Evolutionary conservation across 2,888 invertebrate species (phyloP), one percentile per base, ranked within the genome.

Genomic region (Volucella zonaria): DNA sequence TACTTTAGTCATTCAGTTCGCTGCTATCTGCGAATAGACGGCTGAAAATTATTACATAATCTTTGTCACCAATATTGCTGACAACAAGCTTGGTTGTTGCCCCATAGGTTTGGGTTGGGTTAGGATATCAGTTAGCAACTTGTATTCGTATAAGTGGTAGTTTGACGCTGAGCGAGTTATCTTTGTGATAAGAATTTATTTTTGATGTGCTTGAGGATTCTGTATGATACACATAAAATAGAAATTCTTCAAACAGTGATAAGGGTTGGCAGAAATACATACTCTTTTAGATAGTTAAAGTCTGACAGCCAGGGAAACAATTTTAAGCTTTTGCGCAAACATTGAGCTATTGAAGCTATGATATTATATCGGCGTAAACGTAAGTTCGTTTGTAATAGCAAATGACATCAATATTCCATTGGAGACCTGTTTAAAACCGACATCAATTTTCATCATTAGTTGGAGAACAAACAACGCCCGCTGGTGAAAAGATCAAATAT

Each of bases 61-160:
- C 62, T 38, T 43, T 64, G 62, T 38, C 38, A 14, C 58, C 6
- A 31, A 31, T 6, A 31, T 31, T 56, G 15, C 43, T 70, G 77
- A 78, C 64, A 78, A 71, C 51, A 45, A 18, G 64, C 51, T 42
- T 64, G 59, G 78, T 58, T 43, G 78, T 78, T 78, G 78, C 78
- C 71, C 70, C 66, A 61, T 43, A 42, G 31, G 14, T 51, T 40
- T 43, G 68, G 58, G 47, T 74, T 64, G 64, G 47, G 56, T 51
- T 56, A 58, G 18, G 58, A 18, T 42, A 23, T 52, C 51, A 38
- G 31, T 9, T 59, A 8, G 4, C 49, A 70, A n/a, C 10, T 58
- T 56, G 54, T 10, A n/a, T 8, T 58, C 43, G 45, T 10, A 31
- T 15, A 31, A 31, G 31, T 31, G 31, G 4, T 51, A 23, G 31